A percentile compares a stretch with the other conserved stretches of the same genome.
Evolutionary conservation across 2,113 vertebrate genomes (phyloP).

Genomic region (Leptobrachium leishanense): DNA sequence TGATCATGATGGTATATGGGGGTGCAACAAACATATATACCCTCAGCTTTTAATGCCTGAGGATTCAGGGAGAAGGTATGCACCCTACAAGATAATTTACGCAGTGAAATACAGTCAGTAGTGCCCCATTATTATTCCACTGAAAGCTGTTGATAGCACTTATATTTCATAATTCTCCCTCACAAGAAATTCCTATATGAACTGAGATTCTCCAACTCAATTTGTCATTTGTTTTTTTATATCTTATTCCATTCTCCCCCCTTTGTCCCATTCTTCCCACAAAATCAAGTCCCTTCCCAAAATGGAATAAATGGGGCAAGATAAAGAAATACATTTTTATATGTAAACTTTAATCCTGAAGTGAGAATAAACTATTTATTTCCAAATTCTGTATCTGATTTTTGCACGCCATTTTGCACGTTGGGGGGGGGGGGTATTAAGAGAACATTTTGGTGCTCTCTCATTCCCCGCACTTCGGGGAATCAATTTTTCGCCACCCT

Average conservation of each 20-base stretch:
- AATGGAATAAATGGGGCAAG: neutral
- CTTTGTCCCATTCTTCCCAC: neutral
- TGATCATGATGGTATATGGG: neutral
- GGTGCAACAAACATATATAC: neutral
- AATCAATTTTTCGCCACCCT: no score
- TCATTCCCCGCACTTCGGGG: no score
- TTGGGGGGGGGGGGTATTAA: no score
- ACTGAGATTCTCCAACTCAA: neutral
- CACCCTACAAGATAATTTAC: neutral
- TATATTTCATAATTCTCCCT: neutral
- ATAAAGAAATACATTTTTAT: slow-evolving; percentile 1
- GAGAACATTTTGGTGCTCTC: no score
- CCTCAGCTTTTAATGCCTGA: neutral
- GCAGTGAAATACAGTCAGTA: no score
- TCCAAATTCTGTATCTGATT: neutral
- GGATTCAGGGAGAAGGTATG: neutral
- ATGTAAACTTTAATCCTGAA: slow-evolving; percentile 5
- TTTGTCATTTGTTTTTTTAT: neutral
- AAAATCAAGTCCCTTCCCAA: neutral
- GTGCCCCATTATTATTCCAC: neutral
- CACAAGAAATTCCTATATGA: neutral
- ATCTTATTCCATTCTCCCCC: neutral
- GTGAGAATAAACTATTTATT: slow-evolving; percentile 24
- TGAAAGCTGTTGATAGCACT: neutral
- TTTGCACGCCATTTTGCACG: neutral